These are phyloP conservation scores for Semnornis frantzii DNA, from an alignment of 2,113 vertebrate genomes.

Conservation along the genomic window DNA sequence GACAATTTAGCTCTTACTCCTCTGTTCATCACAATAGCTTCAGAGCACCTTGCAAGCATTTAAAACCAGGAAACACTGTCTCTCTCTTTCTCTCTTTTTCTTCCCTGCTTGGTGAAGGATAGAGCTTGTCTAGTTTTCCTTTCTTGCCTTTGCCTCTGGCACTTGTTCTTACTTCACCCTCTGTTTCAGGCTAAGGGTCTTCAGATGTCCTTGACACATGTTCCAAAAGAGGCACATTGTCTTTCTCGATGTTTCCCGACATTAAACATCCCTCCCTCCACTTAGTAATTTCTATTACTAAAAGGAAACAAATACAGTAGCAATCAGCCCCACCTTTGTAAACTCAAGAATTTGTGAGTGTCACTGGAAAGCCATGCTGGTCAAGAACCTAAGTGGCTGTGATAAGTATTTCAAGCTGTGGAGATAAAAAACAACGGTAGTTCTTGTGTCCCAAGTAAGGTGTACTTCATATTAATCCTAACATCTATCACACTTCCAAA, in stretches of 20 bases:
- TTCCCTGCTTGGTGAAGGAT: neutral
- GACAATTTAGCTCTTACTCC: neutral
- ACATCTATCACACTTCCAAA: neutral
- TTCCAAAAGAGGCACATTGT: neutral
- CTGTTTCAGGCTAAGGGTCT: conserved; percentile 13
- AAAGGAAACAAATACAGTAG: neutral
- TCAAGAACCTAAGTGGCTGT: neutral
- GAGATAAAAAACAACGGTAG: neutral
- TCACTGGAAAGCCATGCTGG: neutral
- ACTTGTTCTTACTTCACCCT: conserved; percentile 12
- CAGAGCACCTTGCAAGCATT: neutral
- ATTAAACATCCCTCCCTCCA: neutral
- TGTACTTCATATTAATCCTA: neutral
- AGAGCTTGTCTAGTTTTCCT: neutral
- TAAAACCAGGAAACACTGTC: neutral
- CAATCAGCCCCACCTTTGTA: conserved; percentile 7
- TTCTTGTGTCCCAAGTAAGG: neutral
- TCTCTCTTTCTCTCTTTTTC: neutral
- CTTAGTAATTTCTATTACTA: neutral
- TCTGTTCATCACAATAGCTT: neutral
- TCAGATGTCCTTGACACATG: conserved; percentile 12
- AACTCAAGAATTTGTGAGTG: neutral
- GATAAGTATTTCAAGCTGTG: neutral
- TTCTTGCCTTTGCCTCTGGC: conserved; percentile 28
- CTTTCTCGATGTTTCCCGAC: conserved; percentile 26